Evolutionary conservation across 2,113 vertebrate species (phyloP).

Genomic region (Amphiprion ocellaris): DNA sequence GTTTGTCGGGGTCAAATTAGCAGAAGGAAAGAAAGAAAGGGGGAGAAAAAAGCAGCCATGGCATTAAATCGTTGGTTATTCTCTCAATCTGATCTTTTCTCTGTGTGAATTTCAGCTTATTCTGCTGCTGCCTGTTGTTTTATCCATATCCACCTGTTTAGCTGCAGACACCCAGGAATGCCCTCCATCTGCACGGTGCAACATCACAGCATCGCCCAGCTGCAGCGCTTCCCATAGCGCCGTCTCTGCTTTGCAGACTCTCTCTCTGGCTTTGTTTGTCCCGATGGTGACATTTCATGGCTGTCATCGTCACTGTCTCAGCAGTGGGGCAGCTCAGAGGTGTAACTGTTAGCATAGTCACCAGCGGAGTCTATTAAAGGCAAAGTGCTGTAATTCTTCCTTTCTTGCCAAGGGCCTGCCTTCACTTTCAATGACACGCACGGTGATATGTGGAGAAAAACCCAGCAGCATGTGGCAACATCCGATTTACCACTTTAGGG

Average conservation of each 20-base stretch:
- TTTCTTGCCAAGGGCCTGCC: slow-evolving; percentile 66
- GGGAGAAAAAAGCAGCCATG: too few relatives aligned
- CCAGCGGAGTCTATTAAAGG: slow-evolving; percentile 78
- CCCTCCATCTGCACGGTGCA: neutral
- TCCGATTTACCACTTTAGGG: slow-evolving; percentile 71
- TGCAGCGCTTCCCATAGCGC: slow-evolving; percentile 5
- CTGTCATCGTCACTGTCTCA: slow-evolving; percentile 56
- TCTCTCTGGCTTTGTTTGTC: slow-evolving; percentile 58
- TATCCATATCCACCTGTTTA: neutral
- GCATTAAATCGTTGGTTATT: neutral
- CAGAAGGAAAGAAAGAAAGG: slow-evolving; percentile 6
- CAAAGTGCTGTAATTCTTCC: slow-evolving; percentile 71
- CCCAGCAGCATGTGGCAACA: slow-evolving; percentile 67
- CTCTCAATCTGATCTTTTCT: slow-evolving; percentile 5
- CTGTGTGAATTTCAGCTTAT: neutral
- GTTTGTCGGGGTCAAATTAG: slow-evolving; percentile 44
- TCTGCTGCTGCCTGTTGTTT: neutral
- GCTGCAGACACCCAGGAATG: neutral
- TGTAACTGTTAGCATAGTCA: slow-evolving; percentile 70
- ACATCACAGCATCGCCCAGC: slow-evolving; percentile 15
- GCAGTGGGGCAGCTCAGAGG: slow-evolving; percentile 35
- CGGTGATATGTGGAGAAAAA: slow-evolving; percentile 67
- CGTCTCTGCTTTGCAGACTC: slow-evolving; percentile 31
- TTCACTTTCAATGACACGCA: slow-evolving; percentile 77
- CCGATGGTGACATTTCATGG: slow-evolving; percentile 68